These are phyloP conservation scores for Megamerina dolium DNA, from an alignment of 2,888 invertebrate species.

Conservation along the genomic window DNA sequence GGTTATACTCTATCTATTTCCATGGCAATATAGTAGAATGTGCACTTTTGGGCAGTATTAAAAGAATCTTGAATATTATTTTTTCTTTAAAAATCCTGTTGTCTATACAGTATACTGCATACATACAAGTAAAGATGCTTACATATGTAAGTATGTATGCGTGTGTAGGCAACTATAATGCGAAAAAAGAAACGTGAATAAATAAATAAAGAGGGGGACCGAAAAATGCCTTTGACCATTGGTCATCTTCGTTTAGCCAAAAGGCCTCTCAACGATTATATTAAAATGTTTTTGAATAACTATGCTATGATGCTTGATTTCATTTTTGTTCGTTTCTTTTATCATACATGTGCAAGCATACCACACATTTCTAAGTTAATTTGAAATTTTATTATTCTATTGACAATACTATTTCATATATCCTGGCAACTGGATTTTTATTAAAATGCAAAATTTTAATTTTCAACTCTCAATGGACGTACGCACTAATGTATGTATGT, in stretches of 20 bases:
- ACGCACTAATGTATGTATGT: neutral
- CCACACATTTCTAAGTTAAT: constrained; percentile 1
- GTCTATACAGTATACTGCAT: no score
- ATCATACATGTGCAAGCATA: neutral
- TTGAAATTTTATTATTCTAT: neutral
- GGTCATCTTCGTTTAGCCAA: neutral
- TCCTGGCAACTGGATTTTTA: neutral
- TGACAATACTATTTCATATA: neutral
- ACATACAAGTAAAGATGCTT: no score
- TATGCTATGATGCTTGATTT: no score
- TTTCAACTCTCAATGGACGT: neutral
- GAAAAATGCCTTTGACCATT: neutral
- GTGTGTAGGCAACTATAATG: no score
- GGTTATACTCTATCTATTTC: no score
- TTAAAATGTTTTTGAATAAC: constrained; percentile 2
- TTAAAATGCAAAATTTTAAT: neutral
- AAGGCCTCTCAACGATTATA: neutral
- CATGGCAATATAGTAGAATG: no score
- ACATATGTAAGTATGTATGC: no score
- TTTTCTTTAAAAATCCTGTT: no score
- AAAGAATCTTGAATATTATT: no score
- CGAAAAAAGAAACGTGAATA: no score
- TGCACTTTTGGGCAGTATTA: no score
- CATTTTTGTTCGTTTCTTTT: neutral
- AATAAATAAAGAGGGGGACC: no score